Percentiles rank a stretch among this genome's conserved stretches.
Evolutionary conservation across 2,797 vertebrate genomes (phyloP).

Genomic region (Dermochelys coriacea): DNA sequence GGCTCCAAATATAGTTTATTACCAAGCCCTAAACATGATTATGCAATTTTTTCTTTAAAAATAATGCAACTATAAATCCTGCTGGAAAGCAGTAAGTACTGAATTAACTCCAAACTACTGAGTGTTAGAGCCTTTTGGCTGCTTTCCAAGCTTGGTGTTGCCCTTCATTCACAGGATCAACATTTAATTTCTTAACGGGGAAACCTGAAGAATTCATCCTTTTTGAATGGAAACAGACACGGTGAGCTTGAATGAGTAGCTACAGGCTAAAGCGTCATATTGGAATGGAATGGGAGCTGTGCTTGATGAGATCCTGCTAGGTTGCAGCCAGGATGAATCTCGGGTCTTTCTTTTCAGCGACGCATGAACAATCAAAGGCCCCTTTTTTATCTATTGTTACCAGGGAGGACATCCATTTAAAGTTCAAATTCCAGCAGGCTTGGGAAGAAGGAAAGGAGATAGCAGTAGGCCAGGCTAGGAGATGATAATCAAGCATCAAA

Average conservation of each 20-base stretch:
- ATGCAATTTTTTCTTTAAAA: constrained; percentile 37
- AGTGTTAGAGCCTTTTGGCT: constrained; percentile 54
- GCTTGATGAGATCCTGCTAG: constrained; percentile 75
- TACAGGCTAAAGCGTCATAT: constrained; percentile 62
- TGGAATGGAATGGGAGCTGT: constrained; percentile 65
- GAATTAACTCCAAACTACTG: constrained; percentile 57
- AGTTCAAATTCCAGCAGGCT: constrained; percentile 81
- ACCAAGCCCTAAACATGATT: constrained; percentile 56
- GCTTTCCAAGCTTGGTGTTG: constrained; percentile 64
- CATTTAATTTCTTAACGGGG: constrained; percentile 70
- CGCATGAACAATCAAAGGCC: constrained; percentile 82
- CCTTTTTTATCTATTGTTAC: constrained; percentile 81
- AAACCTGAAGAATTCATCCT: constrained; percentile 74
- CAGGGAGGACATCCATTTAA: constrained; percentile 78
- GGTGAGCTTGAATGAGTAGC: constrained; percentile 73
- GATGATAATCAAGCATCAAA: constrained; percentile 79
- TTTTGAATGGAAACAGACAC: constrained; percentile 68
- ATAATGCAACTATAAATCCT: constrained; percentile 73
- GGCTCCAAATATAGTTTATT: constrained; percentile 75
- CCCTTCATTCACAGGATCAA: constrained; percentile 72
- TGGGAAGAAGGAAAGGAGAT: constrained; percentile 77
- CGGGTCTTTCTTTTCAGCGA: constrained; percentile 72
- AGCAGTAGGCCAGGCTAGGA: constrained; percentile 72
- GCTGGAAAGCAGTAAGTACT: constrained; percentile 68
- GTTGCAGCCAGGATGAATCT: constrained; percentile 77